These are phyloP conservation scores for Andrena minutula DNA, from an alignment of 2,888 invertebrate species.

Conservation along the genomic window DNA sequence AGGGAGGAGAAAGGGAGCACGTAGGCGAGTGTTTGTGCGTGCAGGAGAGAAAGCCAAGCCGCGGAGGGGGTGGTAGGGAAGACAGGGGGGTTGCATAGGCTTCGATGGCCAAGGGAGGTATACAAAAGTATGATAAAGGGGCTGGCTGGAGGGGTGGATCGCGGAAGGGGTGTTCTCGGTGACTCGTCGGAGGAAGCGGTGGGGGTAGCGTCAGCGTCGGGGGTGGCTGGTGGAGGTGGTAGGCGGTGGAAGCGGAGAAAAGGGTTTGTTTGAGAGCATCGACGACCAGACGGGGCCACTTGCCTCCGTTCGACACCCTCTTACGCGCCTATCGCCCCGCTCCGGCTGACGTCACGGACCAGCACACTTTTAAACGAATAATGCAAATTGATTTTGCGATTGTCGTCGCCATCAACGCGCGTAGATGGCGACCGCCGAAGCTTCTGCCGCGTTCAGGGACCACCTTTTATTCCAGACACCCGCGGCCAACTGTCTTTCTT, in stretches of 20 bases:
- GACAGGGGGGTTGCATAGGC: slow-evolving; percentile 60
- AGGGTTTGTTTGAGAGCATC: slow-evolving; percentile 75
- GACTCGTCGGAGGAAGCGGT: slow-evolving; percentile 84
- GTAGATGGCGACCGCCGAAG: slow-evolving; percentile 53
- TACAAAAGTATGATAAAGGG: slow-evolving; percentile 71
- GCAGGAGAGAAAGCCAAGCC: slow-evolving; percentile 25
- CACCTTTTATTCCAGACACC: slow-evolving; percentile 31
- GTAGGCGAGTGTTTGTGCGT: slow-evolving; percentile 37
- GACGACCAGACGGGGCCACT: slow-evolving; percentile 76
- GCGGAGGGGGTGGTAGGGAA: slow-evolving; percentile 40
- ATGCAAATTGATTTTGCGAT: slow-evolving; percentile 82
- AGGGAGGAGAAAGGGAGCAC: slow-evolving; percentile 19
- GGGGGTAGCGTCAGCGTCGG: slow-evolving; percentile 80
- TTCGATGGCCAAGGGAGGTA: slow-evolving; percentile 68
- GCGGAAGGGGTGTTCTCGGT: slow-evolving; percentile 85
- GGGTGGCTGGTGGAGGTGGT: slow-evolving; percentile 81
- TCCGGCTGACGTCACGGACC: slow-evolving; percentile 76
- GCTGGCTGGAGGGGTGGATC: slow-evolving; percentile 83
- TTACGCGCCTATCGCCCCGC: slow-evolving; percentile 66
- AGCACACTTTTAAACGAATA: slow-evolving; percentile 80
- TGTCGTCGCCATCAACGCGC: slow-evolving; percentile 64
- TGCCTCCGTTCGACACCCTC: slow-evolving; percentile 80
- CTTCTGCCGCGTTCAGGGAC: slow-evolving; percentile 24
- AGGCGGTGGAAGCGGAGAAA: slow-evolving; percentile 77
- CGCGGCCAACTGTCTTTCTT: slow-evolving; percentile 12